These are phyloP conservation scores for Solenodon paradoxus DNA, from an alignment of 2,113 vertebrate species.

Conservation along the genomic window DNA sequence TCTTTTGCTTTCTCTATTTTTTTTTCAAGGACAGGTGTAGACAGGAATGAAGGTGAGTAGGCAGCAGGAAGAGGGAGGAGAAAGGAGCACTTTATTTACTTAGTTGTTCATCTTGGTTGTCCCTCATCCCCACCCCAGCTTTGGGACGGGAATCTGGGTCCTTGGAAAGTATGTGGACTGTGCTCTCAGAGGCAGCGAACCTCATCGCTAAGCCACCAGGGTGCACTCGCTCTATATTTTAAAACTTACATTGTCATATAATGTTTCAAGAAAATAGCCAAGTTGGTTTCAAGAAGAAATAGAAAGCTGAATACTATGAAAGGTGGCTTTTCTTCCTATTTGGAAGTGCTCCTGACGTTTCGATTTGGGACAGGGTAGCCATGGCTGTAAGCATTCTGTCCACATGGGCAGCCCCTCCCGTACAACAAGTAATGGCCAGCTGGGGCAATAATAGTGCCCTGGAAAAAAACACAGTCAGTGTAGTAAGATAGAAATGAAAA, in stretches of 20 bases:
- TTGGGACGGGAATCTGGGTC: too few species aligned
- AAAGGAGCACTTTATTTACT: too few species aligned
- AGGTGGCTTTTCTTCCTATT: background rate
- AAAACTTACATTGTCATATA: background rate
- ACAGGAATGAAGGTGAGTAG: too few species aligned
- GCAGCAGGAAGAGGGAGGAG: too few species aligned
- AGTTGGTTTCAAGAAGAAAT: background rate
- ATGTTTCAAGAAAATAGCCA: background rate
- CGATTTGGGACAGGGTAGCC: background rate
- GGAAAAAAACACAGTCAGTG: background rate
- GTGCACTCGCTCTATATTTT: too few species aligned
- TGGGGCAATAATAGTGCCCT: background rate
- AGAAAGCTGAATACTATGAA: background rate
- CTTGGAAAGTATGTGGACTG: too few species aligned
- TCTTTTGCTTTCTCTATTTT: too few species aligned
- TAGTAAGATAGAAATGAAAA: background rate
- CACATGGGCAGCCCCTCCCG: background rate
- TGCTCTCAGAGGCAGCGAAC: too few species aligned
- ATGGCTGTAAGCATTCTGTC: background rate
- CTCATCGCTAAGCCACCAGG: too few species aligned
- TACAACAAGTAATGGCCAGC: background rate
- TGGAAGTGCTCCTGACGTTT: background rate
- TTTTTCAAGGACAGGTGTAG: too few species aligned
- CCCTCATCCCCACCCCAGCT: too few species aligned
- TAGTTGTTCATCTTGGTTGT: too few species aligned